Base-by-base conservation (phyloP, 2,797 vertebrate genomes). In the Gobio occitaniae region DNA sequence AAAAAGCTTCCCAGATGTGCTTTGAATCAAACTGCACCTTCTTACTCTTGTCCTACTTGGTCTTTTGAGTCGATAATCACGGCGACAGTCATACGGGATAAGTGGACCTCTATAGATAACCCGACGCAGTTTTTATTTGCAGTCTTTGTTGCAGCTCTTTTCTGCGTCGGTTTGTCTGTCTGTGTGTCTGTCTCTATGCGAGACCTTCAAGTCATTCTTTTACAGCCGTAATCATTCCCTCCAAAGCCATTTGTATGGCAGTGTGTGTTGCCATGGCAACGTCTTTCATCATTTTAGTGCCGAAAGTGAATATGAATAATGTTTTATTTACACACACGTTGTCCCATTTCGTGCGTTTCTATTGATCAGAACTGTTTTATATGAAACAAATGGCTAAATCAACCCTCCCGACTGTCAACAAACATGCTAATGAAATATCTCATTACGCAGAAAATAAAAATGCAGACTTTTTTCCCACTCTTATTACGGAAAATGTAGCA, bases 181-280 rank as follows among this genome's bases (percentile, higher is more conserved):
- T 47, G 7, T 83, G 65, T 15, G 7, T 59, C 65, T 80, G 25
- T 50, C 61, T 36, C 47, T 71, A n/a, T 68, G 3, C 25, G 21
- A 75, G 38, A 82, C 80, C 71, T 78, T 52, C 69, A 10, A 50
- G 61, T 84, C 86, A 77, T 88, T 87, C 86, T 89, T 87, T 81
- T 75, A 80, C 76, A 74, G 71, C 56, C 29, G 17, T 82, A 88
- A 87, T 88, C 87, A 77, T 80, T 89, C 80, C 61, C 78, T 80
- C 83, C 72, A 88, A 88, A 88, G 85, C 87, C 86, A 81, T 89
- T 88, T 84, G 86, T 85, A 85, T 88, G 84, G 84, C 85, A 78
- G 86, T 54, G 41, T 76, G 74, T 65, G 89, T 92, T 91, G 80
- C 90, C 65, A 91, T 90, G 88, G 86, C 80, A 90, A 92, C 90